Conservation (phyloP, 1,140 invertebrate genomes). For the Drosophila insularis region DNA sequence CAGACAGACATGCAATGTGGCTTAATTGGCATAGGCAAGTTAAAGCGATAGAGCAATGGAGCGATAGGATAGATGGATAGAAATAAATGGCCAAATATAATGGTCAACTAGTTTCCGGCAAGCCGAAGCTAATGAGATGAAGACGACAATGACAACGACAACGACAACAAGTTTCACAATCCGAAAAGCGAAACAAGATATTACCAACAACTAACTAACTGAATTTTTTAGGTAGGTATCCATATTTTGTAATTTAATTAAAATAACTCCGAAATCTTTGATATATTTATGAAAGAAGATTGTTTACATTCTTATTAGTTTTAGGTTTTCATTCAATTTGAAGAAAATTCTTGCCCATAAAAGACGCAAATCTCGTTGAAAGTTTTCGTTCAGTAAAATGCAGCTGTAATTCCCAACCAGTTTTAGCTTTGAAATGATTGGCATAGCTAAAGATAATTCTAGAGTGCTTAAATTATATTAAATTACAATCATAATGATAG, state of each 20-base stretch:
- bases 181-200: conserved; percentile 27
- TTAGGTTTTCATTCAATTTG: no score
- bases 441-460: no score
- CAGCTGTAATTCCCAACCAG: no score
- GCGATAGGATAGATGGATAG: conserved; percentile 8
- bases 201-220: conserved; percentile 13
- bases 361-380: no score
- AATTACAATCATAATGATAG: no score
- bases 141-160: conserved; percentile 26
- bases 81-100: conserved; percentile 71
- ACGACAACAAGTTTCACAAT: conserved; percentile 58
- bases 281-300: conserved; percentile 1
- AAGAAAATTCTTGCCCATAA: no score
- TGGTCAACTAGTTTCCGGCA: conserved; percentile 79
- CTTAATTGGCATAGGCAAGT: conserved; percentile 47
- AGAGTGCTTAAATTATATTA: no score
- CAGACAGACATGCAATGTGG: conserved; percentile 23
- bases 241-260: conserved; percentile 33
- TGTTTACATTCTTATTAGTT: no score
- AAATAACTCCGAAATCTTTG: conserved; percentile 29
- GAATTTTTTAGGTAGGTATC: neutral
- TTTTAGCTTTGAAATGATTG: no score
- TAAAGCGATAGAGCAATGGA: conserved; percentile 33
- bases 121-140: conserved; percentile 67
- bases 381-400: no score